phyloP scores from a whole-genome alignment of 2,888 invertebrate genomes.

The Lacanobia wlatinum region DNA sequence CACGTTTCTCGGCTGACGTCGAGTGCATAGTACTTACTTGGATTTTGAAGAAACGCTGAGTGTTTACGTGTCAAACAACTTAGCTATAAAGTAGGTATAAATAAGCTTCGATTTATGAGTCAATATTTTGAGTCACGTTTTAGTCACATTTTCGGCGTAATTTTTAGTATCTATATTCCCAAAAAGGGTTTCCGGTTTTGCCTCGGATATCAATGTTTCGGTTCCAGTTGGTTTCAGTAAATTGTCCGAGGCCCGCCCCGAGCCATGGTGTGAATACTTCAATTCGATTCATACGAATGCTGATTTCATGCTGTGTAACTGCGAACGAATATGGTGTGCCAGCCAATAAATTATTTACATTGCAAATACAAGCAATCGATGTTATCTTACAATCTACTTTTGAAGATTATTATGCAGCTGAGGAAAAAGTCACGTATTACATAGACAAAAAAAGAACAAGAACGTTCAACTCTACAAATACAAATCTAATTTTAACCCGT shows the following conservation, averaged over 20 bases:
- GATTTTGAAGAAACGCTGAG: constrained; percentile 41
- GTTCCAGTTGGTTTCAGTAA: constrained; percentile 4
- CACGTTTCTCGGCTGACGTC: constrained; percentile 47
- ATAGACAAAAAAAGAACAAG: neutral
- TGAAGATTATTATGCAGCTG: neutral
- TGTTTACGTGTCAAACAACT: constrained; percentile 30
- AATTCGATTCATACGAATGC: constrained; percentile 42
- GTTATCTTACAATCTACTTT: constrained; percentile 7
- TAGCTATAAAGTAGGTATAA: neutral
- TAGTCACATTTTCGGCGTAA: constrained; percentile 4
- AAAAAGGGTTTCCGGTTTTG: constrained; percentile 21
- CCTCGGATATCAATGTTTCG: neutral
- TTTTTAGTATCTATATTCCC: neutral
- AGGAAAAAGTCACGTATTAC: constrained; percentile 20
- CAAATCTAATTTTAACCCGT: constrained; percentile 49
- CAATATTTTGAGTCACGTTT: constrained; percentile 27
- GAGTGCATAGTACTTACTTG: constrained; percentile 21
- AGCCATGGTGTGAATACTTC: constrained; percentile 32
- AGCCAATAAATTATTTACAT: constrained; percentile 29
- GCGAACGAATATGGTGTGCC: constrained; percentile 15
- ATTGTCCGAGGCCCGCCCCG: constrained; percentile 6
- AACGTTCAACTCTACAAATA: constrained; percentile 20
- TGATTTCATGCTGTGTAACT: constrained; percentile 43
- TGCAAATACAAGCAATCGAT: constrained; percentile 5
- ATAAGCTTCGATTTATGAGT: constrained; percentile 13